Conservation (phyloP, 2,797 vertebrate genomes). For the Choloepus didactylus region DNA sequence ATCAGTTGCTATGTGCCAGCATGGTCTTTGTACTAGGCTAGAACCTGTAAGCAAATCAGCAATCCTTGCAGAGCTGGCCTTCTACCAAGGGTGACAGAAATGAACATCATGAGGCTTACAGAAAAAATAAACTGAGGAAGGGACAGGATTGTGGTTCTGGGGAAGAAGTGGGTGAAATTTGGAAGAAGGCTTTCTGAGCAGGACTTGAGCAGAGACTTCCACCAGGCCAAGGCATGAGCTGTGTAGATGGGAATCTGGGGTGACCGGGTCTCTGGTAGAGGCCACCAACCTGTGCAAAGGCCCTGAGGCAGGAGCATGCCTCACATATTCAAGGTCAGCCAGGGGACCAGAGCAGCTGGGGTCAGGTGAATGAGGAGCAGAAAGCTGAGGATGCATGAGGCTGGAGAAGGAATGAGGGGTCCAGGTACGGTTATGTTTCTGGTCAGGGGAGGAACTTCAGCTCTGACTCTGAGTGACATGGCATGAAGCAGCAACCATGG, state of each 20-base stretch:
- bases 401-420: not conserved
- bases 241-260: not conserved
- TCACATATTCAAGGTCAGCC: too few relatives aligned
- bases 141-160: accelerated
- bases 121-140: not conserved
- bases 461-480: not conserved
- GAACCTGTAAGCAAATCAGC: not conserved
- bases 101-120: accelerated
- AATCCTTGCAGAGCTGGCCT: not conserved
- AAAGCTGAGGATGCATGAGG: not conserved
- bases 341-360: too few relatives aligned
- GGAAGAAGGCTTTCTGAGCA: not conserved
- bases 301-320: too few relatives aligned
- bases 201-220: not conserved
- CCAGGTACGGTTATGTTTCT: not conserved
- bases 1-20: not conserved
- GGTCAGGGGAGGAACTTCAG: not conserved
- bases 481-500: too few relatives aligned
- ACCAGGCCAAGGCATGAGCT: too few relatives aligned
- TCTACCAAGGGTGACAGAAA: not conserved
- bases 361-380: not conserved
- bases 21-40: accelerated
- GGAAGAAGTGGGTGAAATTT: too few relatives aligned
- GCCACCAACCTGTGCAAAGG: too few relatives aligned
- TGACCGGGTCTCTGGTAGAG: not conserved